phyloP scores from a whole-genome alignment of 1,140 invertebrate species.

The Caenorhabditis latens region DNA sequence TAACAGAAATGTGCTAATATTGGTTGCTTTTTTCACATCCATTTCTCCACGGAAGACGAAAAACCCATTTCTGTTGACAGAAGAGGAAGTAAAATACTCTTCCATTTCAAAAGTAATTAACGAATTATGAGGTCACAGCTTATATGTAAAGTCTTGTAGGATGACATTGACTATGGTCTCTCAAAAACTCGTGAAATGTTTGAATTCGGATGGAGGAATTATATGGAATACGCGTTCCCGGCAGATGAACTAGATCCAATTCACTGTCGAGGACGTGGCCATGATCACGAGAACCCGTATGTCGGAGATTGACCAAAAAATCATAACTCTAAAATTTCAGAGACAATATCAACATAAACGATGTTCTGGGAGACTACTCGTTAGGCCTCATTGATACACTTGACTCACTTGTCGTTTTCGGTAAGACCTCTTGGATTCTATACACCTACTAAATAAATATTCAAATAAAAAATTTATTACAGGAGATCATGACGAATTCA shows the following conservation, averaged over 20 bases:
- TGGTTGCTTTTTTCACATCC: background rate
- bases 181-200: conserved; percentile 72
- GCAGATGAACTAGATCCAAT: conserved; percentile 82
- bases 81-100: conserved; percentile 45
- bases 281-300: conserved; percentile 82
- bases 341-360: conserved; percentile 85
- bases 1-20: conserved; percentile 1
- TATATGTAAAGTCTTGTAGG: background rate
- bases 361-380: conserved; percentile 83
- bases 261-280: conserved; percentile 81
- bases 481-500: conserved; percentile 80
- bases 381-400: conserved; percentile 81
- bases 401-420: conserved; percentile 81
- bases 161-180: conserved; percentile 9
- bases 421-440: conserved; percentile 77
- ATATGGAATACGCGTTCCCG: conserved; percentile 82
- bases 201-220: conserved; percentile 79
- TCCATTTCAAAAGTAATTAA: conserved; percentile 49
- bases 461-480: background rate
- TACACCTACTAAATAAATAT: too few species aligned
- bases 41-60: background rate
- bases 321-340: conserved; percentile 78
- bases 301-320: conserved; percentile 72
- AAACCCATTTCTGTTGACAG: conserved; percentile 53
- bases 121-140: too few species aligned